Base-by-base conservation (phyloP, 2,888 invertebrate genomes). In the Diaprepes abbreviatus region DNA sequence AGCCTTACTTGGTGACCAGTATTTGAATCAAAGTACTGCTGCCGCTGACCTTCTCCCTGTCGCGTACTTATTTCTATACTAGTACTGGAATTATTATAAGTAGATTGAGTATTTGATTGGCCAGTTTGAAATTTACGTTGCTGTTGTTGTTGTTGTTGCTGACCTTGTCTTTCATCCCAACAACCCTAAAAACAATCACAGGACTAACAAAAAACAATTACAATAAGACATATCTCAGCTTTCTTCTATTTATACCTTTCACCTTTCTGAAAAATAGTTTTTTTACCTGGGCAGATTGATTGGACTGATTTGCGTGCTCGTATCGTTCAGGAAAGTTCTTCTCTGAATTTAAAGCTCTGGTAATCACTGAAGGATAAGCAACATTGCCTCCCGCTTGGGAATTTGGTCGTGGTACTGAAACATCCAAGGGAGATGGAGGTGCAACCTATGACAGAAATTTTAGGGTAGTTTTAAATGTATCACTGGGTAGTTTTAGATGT, bases 331-430 rank as follows among this genome's bases (percentile, higher is more conserved):
- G 74, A 71, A 80, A 82, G 73, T 80, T 87, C 82, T 91, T 90
- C 74, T 89, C 88, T 63, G 88, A 85, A 73, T 89, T 90, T 78
- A 91, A 82, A 76, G 93, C 90, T 78, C 92, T 87, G 38, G 92
- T 93, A 78, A 94, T 94, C 71, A 94, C 94, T 74, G 93, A 93
- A 57, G 94, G 91, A 82, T 94, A 94, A 65, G 90, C 93, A 71
- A 93, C 91, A 71, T 81, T 83, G 79, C 85, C 86, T 73, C 85
- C 86, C 45, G 88, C 87, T 76, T 87, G 87, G 0, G 87, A 85
- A 38, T 89, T 88, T 3, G 91, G 88, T 71, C 92, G 84, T 2
- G 91, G 86, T 9, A 91, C 87, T 0, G 91, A 89, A 10, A 90
- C 91, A 78, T 92, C 92, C 74, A 92, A 82, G 6, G 92, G 92